These are phyloP conservation scores for Corbicula japonica DNA, from an alignment of 2,888 invertebrate genomes.

Conservation along the genomic window DNA sequence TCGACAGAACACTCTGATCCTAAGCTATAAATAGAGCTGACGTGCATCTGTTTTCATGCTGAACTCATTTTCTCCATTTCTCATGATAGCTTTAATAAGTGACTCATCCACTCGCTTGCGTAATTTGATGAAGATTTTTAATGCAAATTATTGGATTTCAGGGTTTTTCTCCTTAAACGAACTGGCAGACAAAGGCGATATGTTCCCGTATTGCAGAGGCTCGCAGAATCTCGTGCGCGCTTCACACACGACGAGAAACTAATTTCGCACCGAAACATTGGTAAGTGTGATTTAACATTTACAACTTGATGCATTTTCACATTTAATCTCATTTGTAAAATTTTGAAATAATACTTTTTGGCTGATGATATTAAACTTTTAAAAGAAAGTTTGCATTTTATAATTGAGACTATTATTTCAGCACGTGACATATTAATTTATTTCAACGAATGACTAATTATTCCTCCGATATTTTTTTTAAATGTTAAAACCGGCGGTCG, in stretches of 20 bases:
- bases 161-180: conserved; percentile 1
- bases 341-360: too few species aligned
- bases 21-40: conserved; percentile 50
- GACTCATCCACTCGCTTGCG: conserved; percentile 21
- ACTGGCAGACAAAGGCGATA: conserved; percentile 14
- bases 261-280: background rate
- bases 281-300: background rate
- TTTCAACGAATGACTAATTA: too few species aligned
- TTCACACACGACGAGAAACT: background rate
- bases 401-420: too few species aligned
- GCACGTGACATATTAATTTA: too few species aligned
- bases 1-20: too few species aligned
- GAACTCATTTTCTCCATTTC: conserved; percentile 2
- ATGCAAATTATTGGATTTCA: conserved; percentile 42
- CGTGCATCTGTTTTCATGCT: conserved; percentile 47
- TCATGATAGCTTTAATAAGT: conserved; percentile 13
- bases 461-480: too few species aligned
- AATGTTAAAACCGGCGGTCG: too few species aligned
- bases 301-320: background rate
- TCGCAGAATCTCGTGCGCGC: conserved; percentile 8
- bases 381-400: too few species aligned
- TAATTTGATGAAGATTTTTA: conserved; percentile 16
- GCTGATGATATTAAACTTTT: too few species aligned
- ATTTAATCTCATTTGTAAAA: too few species aligned
- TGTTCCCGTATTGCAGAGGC: background rate